These are phyloP conservation scores for Sebastes hubbsi DNA, from an alignment of 2,797 vertebrate genomes.

Conservation along the genomic window DNA sequence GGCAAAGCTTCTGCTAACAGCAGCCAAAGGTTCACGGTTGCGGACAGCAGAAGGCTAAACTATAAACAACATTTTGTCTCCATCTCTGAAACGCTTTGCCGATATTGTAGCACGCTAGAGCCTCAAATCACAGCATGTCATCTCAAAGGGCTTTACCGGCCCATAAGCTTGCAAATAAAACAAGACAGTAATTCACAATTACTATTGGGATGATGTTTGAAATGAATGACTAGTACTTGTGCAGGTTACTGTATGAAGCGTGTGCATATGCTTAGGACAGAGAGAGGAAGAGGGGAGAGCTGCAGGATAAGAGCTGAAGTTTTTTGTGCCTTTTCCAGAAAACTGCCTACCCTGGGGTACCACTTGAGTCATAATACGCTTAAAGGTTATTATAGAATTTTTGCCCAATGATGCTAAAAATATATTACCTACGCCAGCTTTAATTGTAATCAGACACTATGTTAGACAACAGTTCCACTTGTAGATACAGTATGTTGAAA, in stretches of 20 bases:
- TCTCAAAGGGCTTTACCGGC: not conserved
- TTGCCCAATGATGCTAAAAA: not conserved
- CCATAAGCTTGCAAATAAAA: no score
- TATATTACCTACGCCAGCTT: no score
- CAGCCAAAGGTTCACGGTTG: no score
- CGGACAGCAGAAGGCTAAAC: not conserved
- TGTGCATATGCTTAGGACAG: not conserved
- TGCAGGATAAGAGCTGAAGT: no score
- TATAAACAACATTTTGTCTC: not conserved
- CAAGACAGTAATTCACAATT: no score
- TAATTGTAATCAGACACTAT: no score
- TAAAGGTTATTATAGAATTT: not conserved
- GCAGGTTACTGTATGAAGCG: not conserved
- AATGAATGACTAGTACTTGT: not conserved
- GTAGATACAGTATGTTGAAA: not conserved
- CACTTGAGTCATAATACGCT: not conserved
- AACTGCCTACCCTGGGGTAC: not conserved
- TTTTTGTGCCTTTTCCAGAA: no score
- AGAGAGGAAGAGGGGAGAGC: no score
- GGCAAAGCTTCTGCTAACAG: not conserved
- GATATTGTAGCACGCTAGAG: not conserved
- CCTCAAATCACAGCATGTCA: fast-evolving
- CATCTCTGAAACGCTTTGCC: not conserved
- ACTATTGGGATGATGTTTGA: not conserved
- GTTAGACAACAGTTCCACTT: not conserved